Conservation (phyloP, 2,797 vertebrate genomes). For the Onychomys torridus region DNA sequence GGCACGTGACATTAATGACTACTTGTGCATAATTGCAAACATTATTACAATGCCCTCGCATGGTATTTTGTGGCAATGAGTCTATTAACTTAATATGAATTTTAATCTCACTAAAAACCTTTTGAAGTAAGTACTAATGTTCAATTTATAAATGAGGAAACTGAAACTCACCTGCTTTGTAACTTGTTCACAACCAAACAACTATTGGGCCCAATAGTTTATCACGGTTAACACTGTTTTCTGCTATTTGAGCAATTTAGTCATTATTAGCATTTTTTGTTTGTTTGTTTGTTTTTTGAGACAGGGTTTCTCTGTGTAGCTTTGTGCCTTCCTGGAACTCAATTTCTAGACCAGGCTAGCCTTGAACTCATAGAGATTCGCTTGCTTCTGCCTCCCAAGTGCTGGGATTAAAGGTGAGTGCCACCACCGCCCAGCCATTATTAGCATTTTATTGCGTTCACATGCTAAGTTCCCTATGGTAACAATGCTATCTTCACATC, state of each 20-base stretch:
- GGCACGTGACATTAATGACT: not conserved
- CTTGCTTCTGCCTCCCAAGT: no score
- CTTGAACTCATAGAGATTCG: no score
- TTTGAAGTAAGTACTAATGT: not conserved
- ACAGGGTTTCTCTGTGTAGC: no score
- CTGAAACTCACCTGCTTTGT: not conserved
- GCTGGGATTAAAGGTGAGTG: no score
- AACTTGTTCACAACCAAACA: not conserved
- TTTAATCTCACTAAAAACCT: not conserved
- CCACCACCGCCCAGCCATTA: no score
- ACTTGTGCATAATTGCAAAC: not conserved
- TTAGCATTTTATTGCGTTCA: not conserved
- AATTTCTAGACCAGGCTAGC: no score
- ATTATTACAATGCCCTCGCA: not conserved
- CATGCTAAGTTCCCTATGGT: not conserved
- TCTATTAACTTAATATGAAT: constrained; percentile 30
- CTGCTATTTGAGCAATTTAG: not conserved
- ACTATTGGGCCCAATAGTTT: not conserved
- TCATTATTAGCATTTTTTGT: not conserved
- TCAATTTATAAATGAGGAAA: not conserved
- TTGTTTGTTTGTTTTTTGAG: no score
- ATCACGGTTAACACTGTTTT: not conserved
- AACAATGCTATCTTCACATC: constrained; percentile 11
- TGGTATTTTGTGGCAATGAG: not conserved
- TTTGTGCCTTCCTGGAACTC: no score